Base-by-base conservation (phyloP, 2,888 invertebrate species). In the Pristionchus exspectatus region DNA sequence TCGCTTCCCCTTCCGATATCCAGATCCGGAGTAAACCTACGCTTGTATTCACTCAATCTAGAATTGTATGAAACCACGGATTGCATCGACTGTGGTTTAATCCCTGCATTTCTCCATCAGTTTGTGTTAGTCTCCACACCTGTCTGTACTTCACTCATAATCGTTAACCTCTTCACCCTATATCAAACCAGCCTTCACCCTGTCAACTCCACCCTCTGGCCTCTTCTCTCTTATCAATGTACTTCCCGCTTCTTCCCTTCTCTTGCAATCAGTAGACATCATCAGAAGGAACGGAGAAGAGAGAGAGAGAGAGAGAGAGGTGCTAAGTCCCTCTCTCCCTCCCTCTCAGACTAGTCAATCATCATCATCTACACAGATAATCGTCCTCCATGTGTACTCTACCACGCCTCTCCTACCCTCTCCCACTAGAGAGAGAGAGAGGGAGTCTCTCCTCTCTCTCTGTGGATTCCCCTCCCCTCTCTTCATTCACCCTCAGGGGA, bases 301-400 rank as follows among this genome's bases (percentile, higher is more conserved):
- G 27, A 21, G 81, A 44, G 50, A 54, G 50, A n/a, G 50, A n/a
- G 81, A 33, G 33, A 24, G 24, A 33, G 74, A n/a, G 74, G 38
- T 30, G 14, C 81, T 81, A 54, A 81, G 50, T 50, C 33, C 59
- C 81, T 81, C 50, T 38, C 84, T 85, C 33, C n/a, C 59, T 12
- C 30, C 12, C 84, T 18, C 21, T 59, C 84, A 59, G 33, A 56
- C 84, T 59, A 56, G 59, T 85, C 84, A 85, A 85, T 85, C 84
- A 59, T 85, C 81, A 38, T 54, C 50, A n/a, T 81, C 81, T 85
- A 56, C 84, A 59, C 84, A 85, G 84, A 85, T 85, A 59, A 85
- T 85, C 84, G 50, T 18, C 83, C 83, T 27, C 2, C 30, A 21
- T 83, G 83, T 83, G 83, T 83, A 56, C 83, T 27, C 83, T 83